phyloP scores from a whole-genome alignment of 2,888 invertebrate species.

The Campoletis raptor region DNA sequence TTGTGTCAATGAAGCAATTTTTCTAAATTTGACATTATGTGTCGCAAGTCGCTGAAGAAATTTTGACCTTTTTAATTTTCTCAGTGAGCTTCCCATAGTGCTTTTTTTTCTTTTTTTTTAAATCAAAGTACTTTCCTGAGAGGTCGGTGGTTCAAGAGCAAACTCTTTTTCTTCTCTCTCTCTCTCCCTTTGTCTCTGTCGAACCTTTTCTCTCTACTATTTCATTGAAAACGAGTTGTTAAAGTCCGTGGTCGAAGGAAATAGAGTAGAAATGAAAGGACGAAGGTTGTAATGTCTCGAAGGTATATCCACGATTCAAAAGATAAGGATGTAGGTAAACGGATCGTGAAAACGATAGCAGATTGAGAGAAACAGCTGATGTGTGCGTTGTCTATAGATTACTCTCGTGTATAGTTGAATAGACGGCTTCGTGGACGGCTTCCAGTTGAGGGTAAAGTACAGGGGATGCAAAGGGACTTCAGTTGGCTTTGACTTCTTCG shows the following conservation, averaged over 20 bases:
- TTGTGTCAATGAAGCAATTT: not conserved
- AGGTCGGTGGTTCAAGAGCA: not conserved
- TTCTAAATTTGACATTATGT: not conserved
- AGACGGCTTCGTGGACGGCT: slow-evolving; percentile 1
- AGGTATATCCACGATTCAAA: not conserved
- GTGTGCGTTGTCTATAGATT: slow-evolving; percentile 4
- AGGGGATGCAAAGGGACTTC: slow-evolving; percentile 19
- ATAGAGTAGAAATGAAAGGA: slow-evolving; percentile 18
- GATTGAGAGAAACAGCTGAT: slow-evolving; percentile 38
- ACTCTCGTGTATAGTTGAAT: not conserved
- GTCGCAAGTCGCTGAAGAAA: not conserved
- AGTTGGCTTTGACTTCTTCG: slow-evolving; percentile 32
- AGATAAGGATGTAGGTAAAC: slow-evolving; percentile 46
- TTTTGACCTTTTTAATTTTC: not conserved
- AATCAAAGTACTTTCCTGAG: not conserved
- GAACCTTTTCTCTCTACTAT: not conserved
- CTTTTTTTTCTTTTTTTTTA: not conserved
- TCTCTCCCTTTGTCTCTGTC: not conserved
- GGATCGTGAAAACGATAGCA: slow-evolving; percentile 52
- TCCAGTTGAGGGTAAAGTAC: slow-evolving; percentile 15
- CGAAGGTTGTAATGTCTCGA: slow-evolving; percentile 4
- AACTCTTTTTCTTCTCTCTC: not conserved
- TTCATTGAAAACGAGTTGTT: slow-evolving; percentile 12
- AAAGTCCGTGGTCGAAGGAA: not conserved
- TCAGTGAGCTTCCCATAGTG: not conserved